Percentiles rank a stretch among this genome's conserved stretches.
Evolutionary conservation across 92 coral and sea anemone species (phyloP).

Genomic region (Paramuricea clavata): DNA sequence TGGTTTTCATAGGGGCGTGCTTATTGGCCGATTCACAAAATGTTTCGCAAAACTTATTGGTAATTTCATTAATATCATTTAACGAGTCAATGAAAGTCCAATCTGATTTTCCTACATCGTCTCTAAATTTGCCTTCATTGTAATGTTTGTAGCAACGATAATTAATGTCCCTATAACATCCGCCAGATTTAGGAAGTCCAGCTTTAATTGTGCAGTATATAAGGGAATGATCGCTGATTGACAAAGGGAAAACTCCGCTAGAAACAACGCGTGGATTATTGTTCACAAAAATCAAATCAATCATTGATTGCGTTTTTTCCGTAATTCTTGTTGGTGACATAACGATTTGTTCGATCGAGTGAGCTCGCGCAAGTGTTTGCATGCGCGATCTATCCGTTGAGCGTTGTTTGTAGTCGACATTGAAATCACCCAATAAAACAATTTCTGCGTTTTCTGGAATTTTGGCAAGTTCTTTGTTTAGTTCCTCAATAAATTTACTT

Average conservation of each 20-base stretch:
- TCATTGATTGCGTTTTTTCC: slow-evolving; percentile 24
- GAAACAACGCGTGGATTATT: slow-evolving; percentile 37
- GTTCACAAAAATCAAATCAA: slow-evolving; percentile 54
- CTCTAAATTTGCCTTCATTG: slow-evolving; percentile 36
- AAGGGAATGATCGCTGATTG: slow-evolving; percentile 69
- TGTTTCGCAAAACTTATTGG: slow-evolving; percentile 8
- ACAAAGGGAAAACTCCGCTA: slow-evolving; percentile 56
- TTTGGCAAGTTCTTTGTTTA: neutral
- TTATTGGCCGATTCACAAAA: neutral
- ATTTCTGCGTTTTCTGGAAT: neutral
- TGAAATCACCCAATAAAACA: slow-evolving; percentile 2
- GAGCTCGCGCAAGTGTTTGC: neutral
- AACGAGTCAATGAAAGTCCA: slow-evolving; percentile 53
- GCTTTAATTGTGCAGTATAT: slow-evolving; percentile 56
- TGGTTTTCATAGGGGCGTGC: slow-evolving; percentile 2
- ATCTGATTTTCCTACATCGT: slow-evolving; percentile 57
- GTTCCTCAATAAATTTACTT: neutral
- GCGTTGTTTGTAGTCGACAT: slow-evolving; percentile 7
- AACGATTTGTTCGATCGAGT: neutral
- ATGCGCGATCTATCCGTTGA: neutral
- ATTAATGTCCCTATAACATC: slow-evolving; percentile 46
- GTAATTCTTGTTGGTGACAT: slow-evolving; percentile 54
- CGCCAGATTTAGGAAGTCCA: slow-evolving; percentile 48
- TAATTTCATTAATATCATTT: slow-evolving; percentile 51
- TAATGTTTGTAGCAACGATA: slow-evolving; percentile 69